Base-by-base conservation (phyloP, 2,113 vertebrate species). In the Oncorhynchus nerka region DNA sequence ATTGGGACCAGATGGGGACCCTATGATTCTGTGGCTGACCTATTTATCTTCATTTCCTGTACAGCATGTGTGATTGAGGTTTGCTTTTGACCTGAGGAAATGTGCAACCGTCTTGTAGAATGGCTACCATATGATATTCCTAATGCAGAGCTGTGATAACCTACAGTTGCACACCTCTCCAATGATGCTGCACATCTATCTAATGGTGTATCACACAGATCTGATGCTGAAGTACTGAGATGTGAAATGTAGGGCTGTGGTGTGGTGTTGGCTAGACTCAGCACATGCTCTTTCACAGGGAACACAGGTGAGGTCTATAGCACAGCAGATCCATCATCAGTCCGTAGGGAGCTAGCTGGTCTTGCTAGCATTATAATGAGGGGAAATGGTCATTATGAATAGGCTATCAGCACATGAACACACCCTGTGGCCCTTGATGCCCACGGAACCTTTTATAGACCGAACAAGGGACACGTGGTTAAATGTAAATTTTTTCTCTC, bases 11-110 rank as follows among this genome's bases (percentile, higher is more conserved):
- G 89, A 91, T 91, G 91, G 87, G 77, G 79, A 76, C 81, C 74
- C 62, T 84, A 84, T 87, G 89, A 87, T 80, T 80, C 80, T 80
- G 80, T 88, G 88, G 88, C 85, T 87, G 89, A 90, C 90, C 86
- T 82, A 76, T 75, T 84, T 80, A 81, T 86, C 80, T 83, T 81
- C 55, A 74, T 76, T 81, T 68, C 76, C 85, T 84, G 81, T 84
- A 75, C 74, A 48, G 68, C 39, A 12, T 73, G 76, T 76, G 80
- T 70, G 80, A 82, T 61, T 78, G 81, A 79, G 57, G 45, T 68
- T 79, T 72, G 34, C 77, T 75, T 83, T 75, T 55, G 71, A 82
- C 75, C 73, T 16, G 45, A 48, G 26, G 81, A 78, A 75, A 59
- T 65, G 51, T 68, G 12, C 11, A 3, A 68, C 55, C 8, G 68